Evolutionary conservation across 1,140 invertebrate species (phyloP), one percentile per base, ranked within the genome.

Genomic region (Sycophaga agraensis): DNA sequence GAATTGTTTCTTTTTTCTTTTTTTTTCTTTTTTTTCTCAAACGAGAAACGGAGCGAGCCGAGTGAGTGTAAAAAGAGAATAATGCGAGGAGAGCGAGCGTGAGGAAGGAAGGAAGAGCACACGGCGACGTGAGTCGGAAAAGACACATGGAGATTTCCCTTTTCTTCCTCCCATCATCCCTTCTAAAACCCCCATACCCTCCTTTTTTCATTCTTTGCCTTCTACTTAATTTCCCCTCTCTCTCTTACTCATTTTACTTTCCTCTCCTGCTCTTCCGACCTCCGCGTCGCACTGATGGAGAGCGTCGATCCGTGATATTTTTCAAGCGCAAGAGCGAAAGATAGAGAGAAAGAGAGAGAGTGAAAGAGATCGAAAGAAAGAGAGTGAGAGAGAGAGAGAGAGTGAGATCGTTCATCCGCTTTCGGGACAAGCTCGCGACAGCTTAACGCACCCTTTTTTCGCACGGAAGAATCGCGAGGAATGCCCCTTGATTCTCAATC

Each of bases 231-330:
- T 8, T 5, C 17, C 26, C 11, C 37, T 34, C n/a, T 8, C 16
- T 35, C 28, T 21, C 43, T 39, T 48, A 26, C 7, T 21, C 17
- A 16, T 11, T n/a, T n/a, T n/a, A n/a, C n/a, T 35, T 46, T 46
- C 4, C 0, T 2, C 42, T 48, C 50, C 28, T 48, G 9, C 50
- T 61, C 43, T 34, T 54, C 31, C 17, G 4, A 5, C n/a, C 19
- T 45, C 17, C 28, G 19, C 19, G 42, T 53, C 45, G 42, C 14
- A 22, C 40, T 48, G 22, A 54, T 48, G 50, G 9, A 46, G 37
- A 22, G 17, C 43, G 51, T 35, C 37, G 31, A 56, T 56, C 60
- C 53, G 51, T 50, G 53, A 62, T 62, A 60, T 59, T 42, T 62
- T 46, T 54, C 22, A 39, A 53, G 17, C 24, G 14, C 2, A 26